Evolutionary conservation across 37 sponge, comb jelly and placozoan genomes (phyloP), one percentile per base, ranked within the genome.

Genomic region (Chondrilla cf. caribensis): DNA sequence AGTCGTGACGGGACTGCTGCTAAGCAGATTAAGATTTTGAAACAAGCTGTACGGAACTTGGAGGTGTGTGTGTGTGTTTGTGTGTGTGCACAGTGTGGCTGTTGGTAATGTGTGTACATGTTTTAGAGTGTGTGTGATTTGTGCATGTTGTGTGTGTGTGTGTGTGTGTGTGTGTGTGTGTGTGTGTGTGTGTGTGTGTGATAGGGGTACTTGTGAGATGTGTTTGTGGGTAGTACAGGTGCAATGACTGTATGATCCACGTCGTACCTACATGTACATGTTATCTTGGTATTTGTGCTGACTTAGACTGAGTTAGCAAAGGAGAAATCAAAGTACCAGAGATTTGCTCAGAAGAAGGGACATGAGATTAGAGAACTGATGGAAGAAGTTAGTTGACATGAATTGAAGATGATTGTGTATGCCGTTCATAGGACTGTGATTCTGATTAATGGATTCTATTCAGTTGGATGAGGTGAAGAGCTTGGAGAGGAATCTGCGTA

Each of bases 341-440:
- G 75, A 43, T 66, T 70, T 70, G 70, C 70, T 26, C 79, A 33
- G 31, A 90, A 91, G 83, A 91, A 84, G 70, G 88, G 58, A 33
- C 72, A 94, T 22, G 95, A 90, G 51, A 82, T 89, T 62, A 77
- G 78, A 47, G 62, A 37, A 21, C 47, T 94, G 8, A 58, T 84
- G 7, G 89, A 94, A 86, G 95, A 94, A 84, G 95, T 94, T 18
- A 78, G 75, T n/a, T n/a, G n/a, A n/a, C n/a, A n/a, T n/a, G n/a
- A n/a, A n/a, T n/a, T n/a, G n/a, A n/a, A n/a, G n/a, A n/a, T n/a
- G n/a, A n/a, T n/a, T n/a, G n/a, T n/a, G n/a, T 37, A 51, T 26
- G 8, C 29, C 29, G 7, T n/a, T 6, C 29, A 62, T 19, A 33
- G 39, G 4, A 25, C 35, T 36, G 42, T 81, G 2, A 2, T 9